Evolutionary conservation across 1,140 invertebrate genomes (phyloP).

Genomic region (Macrobrachium rosenbergii): DNA sequence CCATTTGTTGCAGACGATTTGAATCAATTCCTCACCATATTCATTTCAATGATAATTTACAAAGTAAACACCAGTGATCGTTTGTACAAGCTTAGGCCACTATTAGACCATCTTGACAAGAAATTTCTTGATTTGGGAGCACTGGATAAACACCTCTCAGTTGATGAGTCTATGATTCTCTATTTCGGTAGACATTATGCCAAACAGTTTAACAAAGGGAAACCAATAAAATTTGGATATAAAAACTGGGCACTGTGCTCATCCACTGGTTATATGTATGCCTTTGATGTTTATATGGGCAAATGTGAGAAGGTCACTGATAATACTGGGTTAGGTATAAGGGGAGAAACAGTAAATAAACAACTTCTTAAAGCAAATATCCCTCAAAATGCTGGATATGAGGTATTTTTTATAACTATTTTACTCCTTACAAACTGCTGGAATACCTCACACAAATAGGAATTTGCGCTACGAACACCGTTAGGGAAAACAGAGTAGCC

Average conservation of each 20-base stretch:
- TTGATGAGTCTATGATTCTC: constrained; percentile 5
- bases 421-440: too few relatives aligned
- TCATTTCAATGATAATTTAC: constrained; percentile 20
- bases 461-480: background rate
- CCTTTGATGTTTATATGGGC: too few relatives aligned
- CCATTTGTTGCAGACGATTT: constrained; percentile 10
- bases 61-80: too few relatives aligned
- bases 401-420: too few relatives aligned
- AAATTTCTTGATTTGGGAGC: background rate
- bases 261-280: too few relatives aligned
- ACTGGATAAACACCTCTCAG: background rate
- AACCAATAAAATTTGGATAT: constrained; percentile 8
- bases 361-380: too few relatives aligned
- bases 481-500: background rate
- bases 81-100: background rate
- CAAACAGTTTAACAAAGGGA: constrained; percentile 9
- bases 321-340: too few relatives aligned
- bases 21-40: background rate
- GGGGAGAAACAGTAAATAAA: too few relatives aligned
- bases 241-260: too few relatives aligned
- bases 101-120: background rate
- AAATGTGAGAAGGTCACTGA: too few relatives aligned
- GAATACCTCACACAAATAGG: too few relatives aligned
- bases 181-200: background rate
- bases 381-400: too few relatives aligned